Evolutionary conservation across 2,797 vertebrate genomes (phyloP), one percentile per base, ranked within the genome.

Genomic region (Mus minutoides): DNA sequence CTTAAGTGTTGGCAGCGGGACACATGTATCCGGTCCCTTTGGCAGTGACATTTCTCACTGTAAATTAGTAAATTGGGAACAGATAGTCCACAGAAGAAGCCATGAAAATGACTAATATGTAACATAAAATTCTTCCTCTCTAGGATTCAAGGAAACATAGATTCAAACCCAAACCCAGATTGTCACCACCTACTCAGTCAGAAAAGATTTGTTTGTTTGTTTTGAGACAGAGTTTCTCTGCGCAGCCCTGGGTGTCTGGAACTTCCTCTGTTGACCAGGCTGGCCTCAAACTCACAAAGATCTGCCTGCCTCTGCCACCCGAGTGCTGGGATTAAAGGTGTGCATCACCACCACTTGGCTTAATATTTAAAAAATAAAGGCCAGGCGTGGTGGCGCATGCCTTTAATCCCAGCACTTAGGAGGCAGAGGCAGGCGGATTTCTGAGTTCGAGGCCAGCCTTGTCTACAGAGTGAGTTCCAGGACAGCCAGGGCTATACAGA

Each of bases 41-140:
- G 97, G 96, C 97, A 97, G 96, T 90, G 91, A 90, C 22, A 78
- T 88, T 93, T 96, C 80, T 97, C 3, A 1, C n/a, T 85, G 96
- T 90, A 91, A 97, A 97, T 98, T 93, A 97, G 96, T 91, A 97
- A 96, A 97, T 97, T 97, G 95, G 90, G 97, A 97, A 96, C 96
- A 97, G 96, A 97, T 82, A 92, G 62, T 94, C 93, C 85, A 67
- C 88, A 96, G 96, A 97, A 96, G 92, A 95, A 96, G 94, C 75
- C 37, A 90, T 71, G 78, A 93, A 37, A 94, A 96, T 95, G 96
- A 97, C 88, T 95, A 95, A 96, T 88, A 91, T 95, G 85, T 69
- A 88, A 88, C 91, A 88, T 76, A 92, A 88, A 92, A 90, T 40
- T 90, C 90, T 62, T 46, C 88, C 77, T 96, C 43, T 91, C 80